Evolutionary conservation across 2,113 vertebrate genomes (phyloP).

Genomic region (Hippoglossus stenolepis): DNA sequence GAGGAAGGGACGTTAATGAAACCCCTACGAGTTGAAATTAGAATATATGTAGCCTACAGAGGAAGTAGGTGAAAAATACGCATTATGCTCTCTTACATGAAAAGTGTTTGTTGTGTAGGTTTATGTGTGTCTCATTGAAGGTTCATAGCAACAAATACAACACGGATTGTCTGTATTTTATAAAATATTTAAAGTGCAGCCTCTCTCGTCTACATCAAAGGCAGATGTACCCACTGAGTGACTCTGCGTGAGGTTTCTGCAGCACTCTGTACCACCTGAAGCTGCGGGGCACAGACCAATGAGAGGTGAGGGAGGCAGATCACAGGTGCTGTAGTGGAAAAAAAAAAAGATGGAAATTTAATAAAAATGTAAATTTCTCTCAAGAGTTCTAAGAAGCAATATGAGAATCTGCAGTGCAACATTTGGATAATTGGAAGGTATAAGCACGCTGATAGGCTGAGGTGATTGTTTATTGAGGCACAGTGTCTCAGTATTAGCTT

Average conservation of each 20-base stretch:
- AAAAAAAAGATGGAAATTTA: slow-evolving; percentile 42
- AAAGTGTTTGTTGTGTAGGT: background rate
- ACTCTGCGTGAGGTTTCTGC: slow-evolving; percentile 6
- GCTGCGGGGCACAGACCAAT: background rate
- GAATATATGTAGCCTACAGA: background rate
- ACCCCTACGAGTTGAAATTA: background rate
- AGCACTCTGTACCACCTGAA: background rate
- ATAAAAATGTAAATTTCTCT: slow-evolving; percentile 60
- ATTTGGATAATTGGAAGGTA: slow-evolving; percentile 23
- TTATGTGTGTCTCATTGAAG: background rate
- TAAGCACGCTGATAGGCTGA: slow-evolving; percentile 5
- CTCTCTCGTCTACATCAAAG: slow-evolving; percentile 3
- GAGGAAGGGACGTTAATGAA: background rate
- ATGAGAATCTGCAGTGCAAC: slow-evolving; percentile 15
- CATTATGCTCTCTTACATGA: background rate
- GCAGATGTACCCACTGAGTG: background rate
- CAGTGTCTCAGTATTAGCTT: background rate
- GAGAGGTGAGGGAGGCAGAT: background rate
- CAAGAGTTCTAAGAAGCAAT: slow-evolving; percentile 25
- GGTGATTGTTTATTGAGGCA: slow-evolving; percentile 36
- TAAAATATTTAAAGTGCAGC: slow-evolving; percentile 16
- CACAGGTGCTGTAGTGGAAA: slow-evolving; percentile 22
- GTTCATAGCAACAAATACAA: slow-evolving; percentile 1
- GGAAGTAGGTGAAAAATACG: background rate
- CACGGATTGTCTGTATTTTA: background rate